A percentile compares a stretch with the other conserved stretches of the same genome.
phyloP scores from a whole-genome alignment of 2,113 vertebrate genomes.

The Mus pahari region DNA sequence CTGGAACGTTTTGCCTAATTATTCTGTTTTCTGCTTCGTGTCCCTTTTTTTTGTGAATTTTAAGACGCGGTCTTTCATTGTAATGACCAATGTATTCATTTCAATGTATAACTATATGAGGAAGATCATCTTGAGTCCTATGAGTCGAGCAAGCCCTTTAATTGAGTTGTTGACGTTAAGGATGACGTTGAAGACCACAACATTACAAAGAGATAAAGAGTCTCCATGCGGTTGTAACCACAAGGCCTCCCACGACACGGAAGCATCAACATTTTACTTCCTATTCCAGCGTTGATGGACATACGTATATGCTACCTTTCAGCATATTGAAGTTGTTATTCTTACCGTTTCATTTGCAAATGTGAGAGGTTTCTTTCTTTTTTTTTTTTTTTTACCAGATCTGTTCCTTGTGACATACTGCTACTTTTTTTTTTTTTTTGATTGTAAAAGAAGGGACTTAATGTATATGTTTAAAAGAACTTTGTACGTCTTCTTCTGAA shows the following conservation, averaged over 20 bases:
- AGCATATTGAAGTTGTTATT: neutral
- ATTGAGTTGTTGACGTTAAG: neutral
- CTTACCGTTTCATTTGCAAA: neutral
- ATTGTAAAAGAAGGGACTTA: neutral
- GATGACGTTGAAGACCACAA: neutral
- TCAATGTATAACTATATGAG: neutral
- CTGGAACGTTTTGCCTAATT: neutral
- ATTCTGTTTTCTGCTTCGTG: neutral
- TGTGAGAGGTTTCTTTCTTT: neutral
- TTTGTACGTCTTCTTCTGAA: constrained; percentile 17
- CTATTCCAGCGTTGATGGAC: neutral
- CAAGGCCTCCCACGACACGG: neutral
- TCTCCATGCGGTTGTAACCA: neutral
- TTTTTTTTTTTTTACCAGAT: neutral
- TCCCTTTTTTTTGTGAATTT: neutral
- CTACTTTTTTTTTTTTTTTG: neutral
- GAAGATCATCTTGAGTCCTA: neutral
- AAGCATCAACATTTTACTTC: neutral
- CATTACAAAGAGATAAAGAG: neutral
- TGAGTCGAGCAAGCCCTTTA: neutral
- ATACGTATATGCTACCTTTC: neutral
- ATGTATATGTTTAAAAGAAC: neutral
- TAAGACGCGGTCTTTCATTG: neutral
- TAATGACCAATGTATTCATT: neutral
- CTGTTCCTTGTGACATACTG: neutral